phyloP scores from a whole-genome alignment of 1,140 invertebrate genomes.

The Thaumatotibia leucotreta region DNA sequence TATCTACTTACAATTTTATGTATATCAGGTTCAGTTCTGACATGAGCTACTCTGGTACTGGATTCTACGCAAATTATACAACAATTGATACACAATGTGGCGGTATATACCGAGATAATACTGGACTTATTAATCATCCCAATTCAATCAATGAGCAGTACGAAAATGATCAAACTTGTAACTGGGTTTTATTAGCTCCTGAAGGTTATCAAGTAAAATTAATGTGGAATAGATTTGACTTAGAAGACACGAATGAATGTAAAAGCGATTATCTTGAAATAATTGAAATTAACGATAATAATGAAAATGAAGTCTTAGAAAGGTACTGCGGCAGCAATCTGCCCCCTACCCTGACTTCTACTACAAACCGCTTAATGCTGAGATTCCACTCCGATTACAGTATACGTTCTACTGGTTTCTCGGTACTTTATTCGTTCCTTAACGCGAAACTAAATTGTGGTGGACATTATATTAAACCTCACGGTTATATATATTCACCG shows the following conservation, averaged over 20 bases:
- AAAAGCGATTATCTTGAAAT: slow-evolving; percentile 85
- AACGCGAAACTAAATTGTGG: slow-evolving; percentile 84
- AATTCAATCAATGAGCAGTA: slow-evolving; percentile 71
- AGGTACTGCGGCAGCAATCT: slow-evolving; percentile 84
- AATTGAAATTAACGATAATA: slow-evolving; percentile 77
- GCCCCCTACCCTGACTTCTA: slow-evolving; percentile 83
- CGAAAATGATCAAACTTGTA: slow-evolving; percentile 81
- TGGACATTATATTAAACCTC: slow-evolving; percentile 81
- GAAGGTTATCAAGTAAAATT: slow-evolving; percentile 84
- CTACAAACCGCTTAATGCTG: slow-evolving; percentile 82
- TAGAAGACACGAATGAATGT: slow-evolving; percentile 82
- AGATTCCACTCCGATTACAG: slow-evolving; percentile 81
- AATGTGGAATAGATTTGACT: slow-evolving; percentile 83
- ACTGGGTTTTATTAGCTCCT: slow-evolving; percentile 88
- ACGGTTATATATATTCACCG: slow-evolving; percentile 85
- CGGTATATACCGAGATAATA: slow-evolving; percentile 79
- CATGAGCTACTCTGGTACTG: slow-evolving; percentile 76
- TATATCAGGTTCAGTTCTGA: slow-evolving; percentile 83
- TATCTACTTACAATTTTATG: slow-evolving; percentile 86
- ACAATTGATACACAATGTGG: slow-evolving; percentile 84
- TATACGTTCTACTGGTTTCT: slow-evolving; percentile 81
- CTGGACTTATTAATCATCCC: slow-evolving; percentile 79
- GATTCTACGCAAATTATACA: slow-evolving; percentile 86
- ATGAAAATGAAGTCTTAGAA: slow-evolving; percentile 38
- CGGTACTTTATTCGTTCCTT: slow-evolving; percentile 82